Evolutionary conservation across 2,797 vertebrate genomes (phyloP).

Genomic region (Momotus momota): DNA sequence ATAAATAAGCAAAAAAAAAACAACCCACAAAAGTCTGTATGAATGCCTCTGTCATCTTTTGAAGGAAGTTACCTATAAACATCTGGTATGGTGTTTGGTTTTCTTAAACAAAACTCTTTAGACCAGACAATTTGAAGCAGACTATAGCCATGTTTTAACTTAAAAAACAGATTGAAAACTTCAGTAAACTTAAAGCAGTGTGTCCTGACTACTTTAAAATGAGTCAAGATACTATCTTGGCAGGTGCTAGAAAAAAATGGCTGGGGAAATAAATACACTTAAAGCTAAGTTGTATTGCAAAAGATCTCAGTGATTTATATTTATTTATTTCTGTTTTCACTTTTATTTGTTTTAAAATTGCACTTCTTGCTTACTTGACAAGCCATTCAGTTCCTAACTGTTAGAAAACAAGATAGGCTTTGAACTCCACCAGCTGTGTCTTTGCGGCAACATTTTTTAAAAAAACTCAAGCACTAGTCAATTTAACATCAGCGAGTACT

Average conservation of each 20-base stretch:
- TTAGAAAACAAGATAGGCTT: background rate
- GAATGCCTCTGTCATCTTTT: conserved; percentile 88
- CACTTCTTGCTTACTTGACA: background rate
- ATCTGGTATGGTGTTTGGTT: background rate
- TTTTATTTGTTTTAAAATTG: background rate
- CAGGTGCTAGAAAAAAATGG: background rate
- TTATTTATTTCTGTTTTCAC: background rate
- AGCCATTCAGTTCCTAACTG: background rate
- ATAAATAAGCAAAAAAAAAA: conserved; percentile 85
- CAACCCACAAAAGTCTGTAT: conserved; percentile 62
- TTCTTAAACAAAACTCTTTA: conserved; percentile 36
- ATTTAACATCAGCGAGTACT: background rate
- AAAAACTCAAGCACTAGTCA: background rate
- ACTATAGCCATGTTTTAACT: background rate
- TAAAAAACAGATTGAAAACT: background rate
- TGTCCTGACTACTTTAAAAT: background rate
- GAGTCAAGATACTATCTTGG: background rate
- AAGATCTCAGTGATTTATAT: background rate
- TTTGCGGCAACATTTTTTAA: background rate
- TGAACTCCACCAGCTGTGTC: background rate
- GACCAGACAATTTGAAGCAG: conserved; percentile 30
- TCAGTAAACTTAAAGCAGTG: background rate
- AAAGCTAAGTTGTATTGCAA: background rate
- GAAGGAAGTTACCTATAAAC: conserved; percentile 63
- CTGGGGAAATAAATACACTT: background rate